phyloP scores from a whole-genome alignment of 2,113 vertebrate species.

The Daboia siamensis region DNA sequence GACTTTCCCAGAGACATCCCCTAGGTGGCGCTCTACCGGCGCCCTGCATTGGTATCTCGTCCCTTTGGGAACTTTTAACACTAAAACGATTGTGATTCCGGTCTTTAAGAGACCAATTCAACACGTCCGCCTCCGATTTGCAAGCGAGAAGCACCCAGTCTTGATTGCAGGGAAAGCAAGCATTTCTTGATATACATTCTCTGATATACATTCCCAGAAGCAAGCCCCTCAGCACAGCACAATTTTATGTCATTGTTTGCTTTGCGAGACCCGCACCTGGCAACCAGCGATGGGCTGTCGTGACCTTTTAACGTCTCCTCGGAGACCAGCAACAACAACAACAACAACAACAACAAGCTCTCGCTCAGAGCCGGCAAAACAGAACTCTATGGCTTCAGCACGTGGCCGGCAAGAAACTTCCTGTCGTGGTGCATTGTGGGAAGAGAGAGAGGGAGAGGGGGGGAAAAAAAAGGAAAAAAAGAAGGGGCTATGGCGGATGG shows the following conservation, averaged over 20 bases:
- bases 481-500: constrained; percentile 87
- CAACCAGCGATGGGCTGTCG: not conserved
- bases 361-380: not conserved
- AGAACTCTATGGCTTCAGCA: not conserved
- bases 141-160: not conserved
- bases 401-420: constrained; percentile 20
- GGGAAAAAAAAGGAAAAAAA: not conserved
- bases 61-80: not conserved
- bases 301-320: not conserved
- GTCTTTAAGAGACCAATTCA: not conserved
- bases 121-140: not conserved
- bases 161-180: not conserved
- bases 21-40: not conserved
- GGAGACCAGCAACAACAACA: not conserved
- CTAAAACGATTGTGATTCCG: not conserved
- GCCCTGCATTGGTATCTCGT: not conserved
- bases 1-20: not conserved
- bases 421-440: constrained; percentile 50
- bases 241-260: not conserved
- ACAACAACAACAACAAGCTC: not conserved
- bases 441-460: constrained; percentile 54
- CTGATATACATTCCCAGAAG: not conserved
- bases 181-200: not conserved
- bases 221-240: not conserved
- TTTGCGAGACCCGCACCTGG: not conserved